Conservation (phyloP, 1,140 invertebrate genomes). For the Phymastichus coffea region DNA sequence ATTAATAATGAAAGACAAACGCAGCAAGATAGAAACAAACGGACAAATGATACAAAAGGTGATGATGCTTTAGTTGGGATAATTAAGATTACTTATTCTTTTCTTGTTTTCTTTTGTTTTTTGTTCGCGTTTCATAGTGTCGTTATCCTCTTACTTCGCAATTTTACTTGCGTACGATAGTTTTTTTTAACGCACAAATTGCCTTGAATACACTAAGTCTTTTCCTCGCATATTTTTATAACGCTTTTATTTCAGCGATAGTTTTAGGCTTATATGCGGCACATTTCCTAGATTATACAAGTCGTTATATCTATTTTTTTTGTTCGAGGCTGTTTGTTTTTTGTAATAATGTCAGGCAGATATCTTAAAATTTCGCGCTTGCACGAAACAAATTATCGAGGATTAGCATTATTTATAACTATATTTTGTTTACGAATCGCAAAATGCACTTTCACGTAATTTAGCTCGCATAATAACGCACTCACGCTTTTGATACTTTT, state of each 20-base stretch:
- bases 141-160: conserved; percentile 49
- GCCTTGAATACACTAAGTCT: conserved; percentile 14
- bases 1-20: conserved; percentile 58
- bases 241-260: background rate
- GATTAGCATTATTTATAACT: conserved; percentile 23
- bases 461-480: conserved; percentile 22
- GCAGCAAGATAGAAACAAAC: conserved; percentile 57
- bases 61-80: conserved; percentile 47
- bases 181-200: conserved; percentile 5
- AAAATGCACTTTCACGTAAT: conserved; percentile 39
- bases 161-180: conserved; percentile 41
- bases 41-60: conserved; percentile 56
- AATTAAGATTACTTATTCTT: conserved; percentile 45
- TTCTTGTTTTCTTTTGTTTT: too few relatives aligned
- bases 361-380: conserved; percentile 49
- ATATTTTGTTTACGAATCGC: conserved; percentile 40
- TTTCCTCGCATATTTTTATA: conserved; percentile 15
- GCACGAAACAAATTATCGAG: conserved; percentile 23
- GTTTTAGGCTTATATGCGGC: conserved; percentile 17
- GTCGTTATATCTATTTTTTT: conserved; percentile 19
- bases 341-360: conserved; percentile 46
- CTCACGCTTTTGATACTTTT: conserved; percentile 13
- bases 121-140: conserved; percentile 41
- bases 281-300: conserved; percentile 22
- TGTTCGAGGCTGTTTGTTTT: conserved; percentile 22